Percentiles rank a stretch among this genome's conserved stretches.
phyloP scores from a whole-genome alignment of 30 jellyfish, hydroid and myxozoan species.

The Hydractinia symbiolongicarpus region DNA sequence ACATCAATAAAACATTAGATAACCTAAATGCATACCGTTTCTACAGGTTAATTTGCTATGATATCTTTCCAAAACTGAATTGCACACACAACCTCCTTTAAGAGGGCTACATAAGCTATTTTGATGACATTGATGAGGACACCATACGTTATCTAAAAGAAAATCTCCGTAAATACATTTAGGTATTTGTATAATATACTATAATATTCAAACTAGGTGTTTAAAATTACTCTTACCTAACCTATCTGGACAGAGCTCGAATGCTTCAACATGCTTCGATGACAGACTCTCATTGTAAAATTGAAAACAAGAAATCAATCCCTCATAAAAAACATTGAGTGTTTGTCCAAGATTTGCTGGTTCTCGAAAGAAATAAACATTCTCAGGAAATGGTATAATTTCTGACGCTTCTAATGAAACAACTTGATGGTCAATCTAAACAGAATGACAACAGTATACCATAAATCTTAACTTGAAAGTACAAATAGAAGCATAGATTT shows the following conservation, averaged over 20 bases:
- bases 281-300: constrained; percentile 1
- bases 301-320: constrained; percentile 5
- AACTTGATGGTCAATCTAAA: constrained; percentile 5
- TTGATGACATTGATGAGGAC: neutral
- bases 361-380: neutral
- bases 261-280: neutral
- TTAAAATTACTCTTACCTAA: neutral
- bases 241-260: constrained; percentile 8
- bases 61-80: neutral
- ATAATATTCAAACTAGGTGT: neutral
- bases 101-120: neutral
- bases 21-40: neutral
- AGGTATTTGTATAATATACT: neutral
- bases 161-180: neutral
- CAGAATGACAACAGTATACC: neutral
- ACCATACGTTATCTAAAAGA: neutral
- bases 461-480: no score
- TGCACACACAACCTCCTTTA: neutral
- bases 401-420: neutral
- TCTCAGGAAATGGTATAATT: neutral
- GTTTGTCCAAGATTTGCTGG: neutral
- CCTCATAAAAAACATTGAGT: neutral
- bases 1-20: neutral
- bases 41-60: neutral
- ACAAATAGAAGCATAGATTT: no score